phyloP scores from a whole-genome alignment of 2,888 invertebrate species.

The Drepana falcataria region DNA sequence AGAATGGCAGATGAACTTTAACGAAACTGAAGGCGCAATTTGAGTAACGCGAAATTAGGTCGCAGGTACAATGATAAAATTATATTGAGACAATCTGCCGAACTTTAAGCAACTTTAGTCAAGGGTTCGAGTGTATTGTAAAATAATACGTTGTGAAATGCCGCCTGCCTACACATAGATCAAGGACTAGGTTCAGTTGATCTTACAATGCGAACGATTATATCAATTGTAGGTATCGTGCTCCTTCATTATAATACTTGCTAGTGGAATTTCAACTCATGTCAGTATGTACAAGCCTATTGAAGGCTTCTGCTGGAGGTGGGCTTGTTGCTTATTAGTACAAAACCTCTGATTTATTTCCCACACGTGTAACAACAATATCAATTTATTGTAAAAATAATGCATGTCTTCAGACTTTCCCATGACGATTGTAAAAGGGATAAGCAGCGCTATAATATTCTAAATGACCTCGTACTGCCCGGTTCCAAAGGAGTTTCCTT shows the following conservation, averaged over 20 bases:
- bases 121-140: slow-evolving; percentile 41
- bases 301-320: background rate
- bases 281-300: background rate
- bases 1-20: slow-evolving; percentile 27
- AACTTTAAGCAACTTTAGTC: slow-evolving; percentile 44
- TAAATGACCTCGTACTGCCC: too few species aligned
- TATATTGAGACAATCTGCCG: slow-evolving; percentile 37
- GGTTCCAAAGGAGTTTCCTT: too few species aligned
- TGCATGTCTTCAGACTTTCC: too few species aligned
- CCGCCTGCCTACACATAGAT: slow-evolving; percentile 57
- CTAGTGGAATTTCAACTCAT: slow-evolving; percentile 7
- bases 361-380: too few species aligned
- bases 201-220: slow-evolving; percentile 54
- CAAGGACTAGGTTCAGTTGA: slow-evolving; percentile 57
- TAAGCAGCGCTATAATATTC: too few species aligned
- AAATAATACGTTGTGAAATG: slow-evolving; percentile 60
- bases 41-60: slow-evolving; percentile 31
- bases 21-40: slow-evolving; percentile 24
- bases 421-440: too few species aligned
- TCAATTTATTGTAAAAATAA: too few species aligned
- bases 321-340: background rate
- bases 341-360: background rate
- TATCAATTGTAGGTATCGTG: slow-evolving; percentile 34
- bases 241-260: slow-evolving; percentile 17
- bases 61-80: slow-evolving; percentile 39